Conservation (phyloP, 1,140 invertebrate genomes). For the Aphelinus certus region DNA sequence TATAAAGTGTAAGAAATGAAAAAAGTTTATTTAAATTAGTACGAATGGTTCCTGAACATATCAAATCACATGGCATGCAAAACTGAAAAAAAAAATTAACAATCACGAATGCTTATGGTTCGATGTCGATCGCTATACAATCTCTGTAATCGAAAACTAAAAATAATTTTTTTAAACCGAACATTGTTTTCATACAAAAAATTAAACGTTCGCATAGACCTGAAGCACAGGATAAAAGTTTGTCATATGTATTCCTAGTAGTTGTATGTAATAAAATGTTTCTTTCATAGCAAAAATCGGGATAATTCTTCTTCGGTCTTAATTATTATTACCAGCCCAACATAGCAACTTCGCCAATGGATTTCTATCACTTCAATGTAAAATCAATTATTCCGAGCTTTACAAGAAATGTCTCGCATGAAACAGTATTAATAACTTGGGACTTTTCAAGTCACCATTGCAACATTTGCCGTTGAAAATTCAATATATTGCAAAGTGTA, state of each 20-base stretch:
- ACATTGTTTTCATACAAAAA: constrained; percentile 23
- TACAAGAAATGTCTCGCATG: too few relatives aligned
- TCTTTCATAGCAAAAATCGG: constrained; percentile 45
- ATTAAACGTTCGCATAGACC: constrained; percentile 23
- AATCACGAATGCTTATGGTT: constrained; percentile 12
- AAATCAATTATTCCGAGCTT: too few relatives aligned
- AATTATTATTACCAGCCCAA: too few relatives aligned
- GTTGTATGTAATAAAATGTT: constrained; percentile 60
- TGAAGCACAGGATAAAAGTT: constrained; percentile 12
- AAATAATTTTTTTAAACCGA: too few relatives aligned
- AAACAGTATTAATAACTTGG: too few relatives aligned
- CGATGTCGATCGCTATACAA: constrained; percentile 5
- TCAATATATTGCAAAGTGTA: too few relatives aligned
- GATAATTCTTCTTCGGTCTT: constrained; percentile 4
- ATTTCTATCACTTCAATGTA: too few relatives aligned
- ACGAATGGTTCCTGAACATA: constrained; percentile 54
- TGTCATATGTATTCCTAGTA: constrained; percentile 52
- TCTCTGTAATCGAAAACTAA: too few relatives aligned
- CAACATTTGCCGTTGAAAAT: not conserved
- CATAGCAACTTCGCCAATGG: too few relatives aligned
- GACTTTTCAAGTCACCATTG: too few relatives aligned
- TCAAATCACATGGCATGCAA: constrained; percentile 46
- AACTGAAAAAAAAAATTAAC: constrained; percentile 12
- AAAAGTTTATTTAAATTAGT: constrained; percentile 21
- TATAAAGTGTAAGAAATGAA: constrained; percentile 37